Evolutionary conservation across 2,113 vertebrate genomes (phyloP).

Genomic region (Zapus hudsonius): DNA sequence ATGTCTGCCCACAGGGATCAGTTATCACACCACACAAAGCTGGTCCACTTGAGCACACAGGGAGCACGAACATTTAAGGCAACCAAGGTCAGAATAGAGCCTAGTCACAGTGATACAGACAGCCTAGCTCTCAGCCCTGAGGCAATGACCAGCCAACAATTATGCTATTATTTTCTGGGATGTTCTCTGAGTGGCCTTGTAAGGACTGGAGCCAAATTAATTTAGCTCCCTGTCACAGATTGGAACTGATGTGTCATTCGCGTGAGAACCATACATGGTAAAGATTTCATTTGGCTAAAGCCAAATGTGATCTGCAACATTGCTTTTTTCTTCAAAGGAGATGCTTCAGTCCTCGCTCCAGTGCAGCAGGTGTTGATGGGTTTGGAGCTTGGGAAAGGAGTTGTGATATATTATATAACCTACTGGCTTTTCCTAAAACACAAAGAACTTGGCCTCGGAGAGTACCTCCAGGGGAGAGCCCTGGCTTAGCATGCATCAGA

Average conservation of each 20-base stretch:
- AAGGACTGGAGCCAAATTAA: conserved; percentile 70
- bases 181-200: conserved; percentile 5
- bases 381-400: not conserved
- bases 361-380: not conserved
- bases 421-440: not conserved
- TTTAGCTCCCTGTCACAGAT: conserved; percentile 67
- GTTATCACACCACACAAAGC: not conserved
- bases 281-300: conserved; percentile 68
- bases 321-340: conserved; percentile 15
- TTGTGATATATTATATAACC: rapidly evolving
- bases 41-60: rapidly evolving
- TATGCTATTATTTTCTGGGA: conserved; percentile 34
- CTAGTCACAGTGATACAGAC: not conserved
- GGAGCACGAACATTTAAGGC: no score
- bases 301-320: conserved; percentile 39
- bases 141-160: conserved; percentile 48
- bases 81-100: not conserved
- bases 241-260: conserved; percentile 68
- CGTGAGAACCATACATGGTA: conserved; percentile 25
- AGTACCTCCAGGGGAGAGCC: no score
- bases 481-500: no score
- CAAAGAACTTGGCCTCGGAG: not conserved
- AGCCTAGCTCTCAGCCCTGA: not conserved
- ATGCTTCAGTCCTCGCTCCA: not conserved
- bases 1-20: not conserved